phyloP scores from a whole-genome alignment of 2,113 vertebrate species.

The Cichladusa arquata region DNA sequence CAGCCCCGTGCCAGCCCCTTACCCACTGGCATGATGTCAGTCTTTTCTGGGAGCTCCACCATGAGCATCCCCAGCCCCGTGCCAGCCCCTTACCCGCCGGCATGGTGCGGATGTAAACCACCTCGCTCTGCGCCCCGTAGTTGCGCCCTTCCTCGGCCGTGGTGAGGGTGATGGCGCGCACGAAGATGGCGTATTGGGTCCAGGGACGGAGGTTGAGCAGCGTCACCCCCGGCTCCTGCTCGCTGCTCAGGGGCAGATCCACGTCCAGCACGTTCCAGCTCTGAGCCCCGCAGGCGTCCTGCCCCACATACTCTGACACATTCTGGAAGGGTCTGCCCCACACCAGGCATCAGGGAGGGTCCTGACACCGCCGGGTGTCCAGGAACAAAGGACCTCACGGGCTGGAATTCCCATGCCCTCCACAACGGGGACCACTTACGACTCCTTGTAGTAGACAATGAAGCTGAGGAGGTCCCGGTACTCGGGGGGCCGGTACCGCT shows the following conservation, averaged over 20 bases:
- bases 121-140: slow-evolving; percentile 79
- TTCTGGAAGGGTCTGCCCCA: slow-evolving; percentile 80
- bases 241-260: slow-evolving; percentile 74
- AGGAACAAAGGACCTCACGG: background rate
- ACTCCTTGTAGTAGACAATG: slow-evolving; percentile 83
- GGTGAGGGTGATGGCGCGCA: slow-evolving; percentile 80
- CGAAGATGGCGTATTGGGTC: slow-evolving; percentile 82
- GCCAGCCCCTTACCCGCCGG: slow-evolving; percentile 68
- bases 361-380: background rate
- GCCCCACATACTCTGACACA: slow-evolving; percentile 76
- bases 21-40: too few relatives aligned
- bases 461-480: slow-evolving; percentile 79
- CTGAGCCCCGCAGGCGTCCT: slow-evolving; percentile 78
- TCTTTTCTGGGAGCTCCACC: too few relatives aligned
- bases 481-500: slow-evolving; percentile 75
- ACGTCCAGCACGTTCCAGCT: slow-evolving; percentile 82
- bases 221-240: slow-evolving; percentile 72
- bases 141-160: slow-evolving; percentile 75
- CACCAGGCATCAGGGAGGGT: background rate
- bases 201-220: slow-evolving; percentile 78
- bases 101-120: slow-evolving; percentile 79
- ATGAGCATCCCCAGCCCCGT: fast-evolving
- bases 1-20: too few relatives aligned
- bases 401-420: background rate
- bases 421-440: slow-evolving; percentile 53